Evolutionary conservation across 2,113 vertebrate species (phyloP), one percentile per base, ranked within the genome.

Genomic region (Collichthys lucidus): DNA sequence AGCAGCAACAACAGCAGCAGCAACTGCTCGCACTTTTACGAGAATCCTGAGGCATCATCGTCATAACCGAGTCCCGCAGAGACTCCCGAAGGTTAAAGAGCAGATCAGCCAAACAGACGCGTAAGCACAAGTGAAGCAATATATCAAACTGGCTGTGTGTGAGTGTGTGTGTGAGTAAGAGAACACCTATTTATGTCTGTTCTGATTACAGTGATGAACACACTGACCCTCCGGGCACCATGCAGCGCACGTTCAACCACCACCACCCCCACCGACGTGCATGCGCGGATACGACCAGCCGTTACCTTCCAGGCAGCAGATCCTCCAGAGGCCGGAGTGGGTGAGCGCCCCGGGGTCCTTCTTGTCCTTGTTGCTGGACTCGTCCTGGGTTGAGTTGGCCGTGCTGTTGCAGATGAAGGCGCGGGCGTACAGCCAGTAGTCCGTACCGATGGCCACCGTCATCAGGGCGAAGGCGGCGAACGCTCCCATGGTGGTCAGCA

Each of bases 331-430:
- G 42, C 97, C 97, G 0, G 97, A 98, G 94, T 98, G 97, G 2
- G 97, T 98, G 80, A 98, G 96, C 2, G 96, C 97, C 29, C 97
- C 97, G 0, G 96, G 97, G 88, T 97, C 97, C 70, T 96, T 97
- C 91, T 96, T 96, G 91, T 96, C 96, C 86, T 96, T 96, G 87
- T 92, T 95, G 77, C 93, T 94, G 11, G 94, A 92, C 49, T 95
- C 96, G 5, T 97, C 96, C 76, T 96, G 96, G 29, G 92, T 75
- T 11, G 96, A 96, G 94, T 97, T 97, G 89, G 94, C 94, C 24
- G 96, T 97, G 94, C 96, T 96, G 94, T 98, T 98, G 93, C 97
- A 98, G 93, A 98, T 97, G 92, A 97, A 95, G 78, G 96, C 97
- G 2, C 97, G 95, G 74, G 97, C 96, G 81, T 98, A 98, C 10